Evolutionary conservation across 1,140 invertebrate species (phyloP), one percentile per base, ranked within the genome.

Genomic region (Tetranychus urticae): DNA sequence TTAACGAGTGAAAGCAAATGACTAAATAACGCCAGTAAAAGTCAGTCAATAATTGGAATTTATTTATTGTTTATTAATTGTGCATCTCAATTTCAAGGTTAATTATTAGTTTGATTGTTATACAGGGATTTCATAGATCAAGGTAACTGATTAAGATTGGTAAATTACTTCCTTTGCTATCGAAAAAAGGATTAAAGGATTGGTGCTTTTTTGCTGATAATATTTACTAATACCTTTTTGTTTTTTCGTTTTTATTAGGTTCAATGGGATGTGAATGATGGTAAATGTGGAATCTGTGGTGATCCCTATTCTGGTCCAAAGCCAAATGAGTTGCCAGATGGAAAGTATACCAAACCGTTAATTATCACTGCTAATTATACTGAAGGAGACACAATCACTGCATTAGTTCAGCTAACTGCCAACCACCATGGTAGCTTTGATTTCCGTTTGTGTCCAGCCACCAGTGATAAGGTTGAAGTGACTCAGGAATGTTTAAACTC

Each of bases 341-440:
- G 42, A 34, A 45, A 13, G 12, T 42, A 45, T 33, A 37, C 58
- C 45, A 59, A 59, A 59, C 34, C 34, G 5, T 46, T 46, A 10
- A 37, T 46, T 6, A 47, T 59, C 10, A 46, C 42, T 7, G 3
- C 4, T 14, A 37, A 14, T 23, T 63, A 63, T 58, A 35, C 33
- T 33, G 14, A 23, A 33, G 35, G 50, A 35, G 69, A 84, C 81
- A 80, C 81, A 71, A 85, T 89, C 47, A 82, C 86, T 58, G 77
- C 89, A 1, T 84, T 86, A 73, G 75, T 91, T 8, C 86, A 91
- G 67, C 71, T 93, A 12, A 93, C 88, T 0, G 85, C 88, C 1
- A 91, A 91, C 71, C 89, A 92, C 71, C 80, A 80, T 65, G 89
- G 89, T 0, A 77, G 82, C 56, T 88, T 90, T 68, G 83, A 86